Percentiles rank a stretch among this genome's conserved stretches.
Conservation (phyloP, 2,888 invertebrate species). For the Idaea dimidiata region DNA sequence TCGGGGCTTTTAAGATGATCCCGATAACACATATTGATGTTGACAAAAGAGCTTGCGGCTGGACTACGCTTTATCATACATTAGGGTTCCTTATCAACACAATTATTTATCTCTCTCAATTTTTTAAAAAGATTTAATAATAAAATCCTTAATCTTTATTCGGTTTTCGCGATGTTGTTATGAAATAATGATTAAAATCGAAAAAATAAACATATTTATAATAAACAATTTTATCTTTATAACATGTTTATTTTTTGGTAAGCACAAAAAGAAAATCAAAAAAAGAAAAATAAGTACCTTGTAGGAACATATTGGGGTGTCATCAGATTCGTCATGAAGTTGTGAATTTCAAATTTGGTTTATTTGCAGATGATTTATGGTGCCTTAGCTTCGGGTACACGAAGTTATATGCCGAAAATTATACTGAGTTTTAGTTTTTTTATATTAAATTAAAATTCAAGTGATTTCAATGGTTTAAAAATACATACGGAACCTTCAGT, state of each 20-base stretch:
- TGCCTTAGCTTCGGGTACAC: too few species aligned
- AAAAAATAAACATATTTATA: background rate
- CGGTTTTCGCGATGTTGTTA: too few species aligned
- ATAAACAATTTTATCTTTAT: too few species aligned
- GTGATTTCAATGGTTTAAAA: background rate
- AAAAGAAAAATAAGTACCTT: background rate
- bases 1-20: slow-evolving; percentile 70
- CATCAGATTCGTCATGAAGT: too few species aligned
- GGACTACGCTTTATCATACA: slow-evolving; percentile 59
- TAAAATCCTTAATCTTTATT: background rate
- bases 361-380: too few species aligned
- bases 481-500: slow-evolving; percentile 28
- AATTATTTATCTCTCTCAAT: background rate
- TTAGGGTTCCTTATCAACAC: slow-evolving; percentile 45
- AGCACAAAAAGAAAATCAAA: background rate
- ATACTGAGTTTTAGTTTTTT: too few species aligned
- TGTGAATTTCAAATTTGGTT: too few species aligned
- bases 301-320: too few species aligned
- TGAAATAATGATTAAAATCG: background rate
- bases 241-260: too few species aligned
- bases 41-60: slow-evolving; percentile 70
- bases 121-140: background rate
- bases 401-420: too few species aligned
- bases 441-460: too few species aligned
- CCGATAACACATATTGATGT: slow-evolving; percentile 64